Conservation (phyloP, 2,888 invertebrate genomes). For the Luffia ferchaultella region DNA sequence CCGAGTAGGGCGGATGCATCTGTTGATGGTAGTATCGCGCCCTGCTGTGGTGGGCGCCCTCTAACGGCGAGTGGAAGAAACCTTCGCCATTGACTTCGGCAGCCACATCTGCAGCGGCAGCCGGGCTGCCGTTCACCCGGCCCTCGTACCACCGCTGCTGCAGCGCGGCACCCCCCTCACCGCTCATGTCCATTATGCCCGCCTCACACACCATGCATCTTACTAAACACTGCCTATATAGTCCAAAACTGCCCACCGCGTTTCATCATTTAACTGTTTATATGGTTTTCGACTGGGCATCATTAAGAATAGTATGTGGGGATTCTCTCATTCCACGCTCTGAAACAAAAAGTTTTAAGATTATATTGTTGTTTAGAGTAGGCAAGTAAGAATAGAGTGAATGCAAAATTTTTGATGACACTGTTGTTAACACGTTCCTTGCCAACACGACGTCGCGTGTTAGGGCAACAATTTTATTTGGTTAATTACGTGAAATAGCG, state of each 20-base stretch:
- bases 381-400: no score
- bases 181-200: conserved; percentile 59
- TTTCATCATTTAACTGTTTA: conserved; percentile 28
- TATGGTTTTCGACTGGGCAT: background rate
- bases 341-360: conserved; percentile 38
- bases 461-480: no score
- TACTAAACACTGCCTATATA: conserved; percentile 53
- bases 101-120: conserved; percentile 38
- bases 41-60: conserved; percentile 61
- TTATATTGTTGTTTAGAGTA: no score
- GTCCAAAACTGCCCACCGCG: conserved; percentile 53
- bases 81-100: conserved; percentile 54
- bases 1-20: conserved; percentile 64
- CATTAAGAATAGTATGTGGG: background rate
- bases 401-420: no score
- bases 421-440: no score
- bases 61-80: conserved; percentile 65
- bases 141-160: conserved; percentile 66
- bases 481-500: no score
- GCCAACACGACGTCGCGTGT: no score
- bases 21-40: conserved; percentile 66
- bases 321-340: conserved; percentile 25
- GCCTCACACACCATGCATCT: conserved; percentile 65
- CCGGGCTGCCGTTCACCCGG: conserved; percentile 63
- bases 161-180: conserved; percentile 51